Base-by-base conservation (phyloP, 2,888 invertebrate species). In the Chirona hameri region DNA sequence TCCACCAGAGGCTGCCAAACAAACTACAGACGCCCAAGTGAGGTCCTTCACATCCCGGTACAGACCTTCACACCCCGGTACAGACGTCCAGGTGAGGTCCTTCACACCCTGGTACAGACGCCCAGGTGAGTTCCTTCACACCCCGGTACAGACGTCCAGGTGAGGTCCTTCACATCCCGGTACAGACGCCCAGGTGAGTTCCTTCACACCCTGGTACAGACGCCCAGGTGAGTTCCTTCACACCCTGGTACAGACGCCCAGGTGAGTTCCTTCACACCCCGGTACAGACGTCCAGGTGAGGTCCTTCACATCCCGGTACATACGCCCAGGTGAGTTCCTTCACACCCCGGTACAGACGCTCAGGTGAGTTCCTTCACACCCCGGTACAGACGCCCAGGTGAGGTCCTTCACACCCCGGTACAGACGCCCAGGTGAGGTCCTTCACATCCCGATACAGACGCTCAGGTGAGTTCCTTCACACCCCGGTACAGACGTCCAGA, bases 21-120 rank as follows among this genome's bases (percentile, higher is more conserved):
- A 94, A 96, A 86, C 90, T 93, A 15, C 91, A 92, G 91, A 87
- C 94, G 93, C 88, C 90, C 92, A 82, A 91, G 90, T 72, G 31
- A 18, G 72, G 10, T 12, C 7, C 57, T 39, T 39, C 39, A 39
- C 39, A n/a, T 39, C 7, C 39, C 39, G 39, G 4, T 39, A 7
- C 39, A 7, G 39, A 39, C 39, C 39, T 5, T 7, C 39, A 39
- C 39, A n/a, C n/a, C n/a, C n/a, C n/a, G n/a, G n/a, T 93, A 15
- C 91, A 92, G 91, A 87, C 94, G 93, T 88, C 90, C 92, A 82
- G 91, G 90, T 72, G 31, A 18, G 72, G 10, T 12, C 7, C 57
- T 39, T 39, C 39, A 39, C 39, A n/a, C 7, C 7, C 39, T 7
- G 39, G 4, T 93, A 15, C 91, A 92, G 91, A 87, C 94, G 93